A percentile compares a stretch with the other conserved stretches of the same genome.
These are phyloP conservation scores for Myathropa florea DNA, from an alignment of 2,888 invertebrate species.

Conservation along the genomic window DNA sequence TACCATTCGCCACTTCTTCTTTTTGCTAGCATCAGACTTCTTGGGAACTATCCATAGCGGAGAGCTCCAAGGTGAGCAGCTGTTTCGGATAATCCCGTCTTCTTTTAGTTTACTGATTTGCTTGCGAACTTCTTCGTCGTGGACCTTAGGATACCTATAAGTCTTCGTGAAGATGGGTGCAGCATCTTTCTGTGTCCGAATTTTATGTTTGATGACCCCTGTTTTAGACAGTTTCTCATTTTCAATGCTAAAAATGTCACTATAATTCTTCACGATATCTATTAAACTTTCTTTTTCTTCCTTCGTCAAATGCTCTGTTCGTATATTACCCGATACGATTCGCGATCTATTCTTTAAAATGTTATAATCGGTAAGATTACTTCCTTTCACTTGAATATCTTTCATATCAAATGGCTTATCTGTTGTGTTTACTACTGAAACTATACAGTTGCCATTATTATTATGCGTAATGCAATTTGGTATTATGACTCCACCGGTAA, in stretches of 20 bases:
- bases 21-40: neutral
- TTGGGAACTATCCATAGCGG: conserved; percentile 14
- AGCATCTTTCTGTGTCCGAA: neutral
- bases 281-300: too few relatives aligned
- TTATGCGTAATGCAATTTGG: neutral
- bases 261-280: neutral
- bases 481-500: neutral
- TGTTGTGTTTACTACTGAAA: conserved; percentile 1
- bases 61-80: conserved; percentile 1
- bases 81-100: neutral
- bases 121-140: conserved; percentile 12
- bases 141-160: conserved; percentile 11
- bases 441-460: neutral
- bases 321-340: neutral
- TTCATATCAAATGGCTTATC: conserved; percentile 7
- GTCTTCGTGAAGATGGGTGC: conserved; percentile 1
- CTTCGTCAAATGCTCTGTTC: conserved; percentile 2
- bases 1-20: neutral
- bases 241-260: neutral
- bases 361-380: neutral
- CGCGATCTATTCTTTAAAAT: neutral
- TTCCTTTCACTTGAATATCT: neutral
- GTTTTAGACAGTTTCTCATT: neutral
- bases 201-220: neutral
- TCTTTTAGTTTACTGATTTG: neutral